phyloP scores from a whole-genome alignment of 2,888 invertebrate genomes.

The Acleris laterana region DNA sequence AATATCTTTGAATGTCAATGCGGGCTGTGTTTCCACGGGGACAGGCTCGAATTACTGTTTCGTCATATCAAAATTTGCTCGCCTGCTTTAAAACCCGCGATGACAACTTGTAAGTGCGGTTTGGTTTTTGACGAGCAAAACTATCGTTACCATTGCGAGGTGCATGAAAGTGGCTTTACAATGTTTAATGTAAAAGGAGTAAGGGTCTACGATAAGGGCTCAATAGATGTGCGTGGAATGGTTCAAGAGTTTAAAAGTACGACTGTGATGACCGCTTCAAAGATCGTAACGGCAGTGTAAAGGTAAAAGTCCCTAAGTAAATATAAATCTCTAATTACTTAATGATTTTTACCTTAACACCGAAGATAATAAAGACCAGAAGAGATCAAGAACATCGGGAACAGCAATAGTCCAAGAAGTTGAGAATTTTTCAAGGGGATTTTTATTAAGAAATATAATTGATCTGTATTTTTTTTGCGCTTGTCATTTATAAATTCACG shows the following conservation, averaged over 20 bases:
- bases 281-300: too few relatives aligned
- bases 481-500: too few relatives aligned
- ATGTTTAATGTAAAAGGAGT: slow-evolving; percentile 13
- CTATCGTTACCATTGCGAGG: slow-evolving; percentile 5
- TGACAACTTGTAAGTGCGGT: slow-evolving; percentile 1
- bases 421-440: too few relatives aligned
- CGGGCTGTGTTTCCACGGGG: slow-evolving; percentile 16
- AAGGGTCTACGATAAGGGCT: neutral
- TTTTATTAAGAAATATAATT: too few relatives aligned
- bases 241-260: neutral
- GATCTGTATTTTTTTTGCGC: too few relatives aligned
- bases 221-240: neutral
- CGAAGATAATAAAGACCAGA: too few relatives aligned
- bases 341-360: too few relatives aligned
- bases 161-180: slow-evolving; percentile 1
- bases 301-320: too few relatives aligned
- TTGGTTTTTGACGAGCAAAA: slow-evolving; percentile 23
- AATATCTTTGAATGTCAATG: slow-evolving; percentile 21
- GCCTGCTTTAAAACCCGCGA: neutral
- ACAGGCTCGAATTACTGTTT: neutral
- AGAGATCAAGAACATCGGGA: too few relatives aligned
- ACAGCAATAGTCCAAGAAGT: too few relatives aligned
- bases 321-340: too few relatives aligned
- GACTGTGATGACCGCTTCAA: too few relatives aligned
- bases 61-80: slow-evolving; percentile 10